These are phyloP conservation scores for Erpobdella octoculata DNA, from an alignment of 2,888 invertebrate genomes.

Conservation along the genomic window DNA sequence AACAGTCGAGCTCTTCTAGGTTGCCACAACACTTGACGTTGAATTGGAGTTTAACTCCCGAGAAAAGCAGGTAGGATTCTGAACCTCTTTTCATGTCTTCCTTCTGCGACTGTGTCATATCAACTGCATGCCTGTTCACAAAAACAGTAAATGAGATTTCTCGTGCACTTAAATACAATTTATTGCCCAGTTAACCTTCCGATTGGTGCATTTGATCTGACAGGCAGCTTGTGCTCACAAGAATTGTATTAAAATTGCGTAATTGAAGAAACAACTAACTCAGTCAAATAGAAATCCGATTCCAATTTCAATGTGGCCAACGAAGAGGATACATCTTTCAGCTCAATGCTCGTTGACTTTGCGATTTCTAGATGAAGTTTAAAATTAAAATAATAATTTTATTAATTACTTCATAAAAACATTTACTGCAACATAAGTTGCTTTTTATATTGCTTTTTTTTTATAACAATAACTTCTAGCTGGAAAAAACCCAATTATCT, in stretches of 20 bases:
- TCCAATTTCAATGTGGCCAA: conserved; percentile 10
- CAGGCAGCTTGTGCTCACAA: neutral
- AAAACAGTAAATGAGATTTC: no score
- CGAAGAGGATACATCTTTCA: neutral
- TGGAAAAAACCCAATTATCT: no score
- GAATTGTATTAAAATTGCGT: neutral
- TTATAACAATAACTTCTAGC: no score
- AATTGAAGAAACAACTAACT: neutral
- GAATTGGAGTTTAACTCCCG: neutral
- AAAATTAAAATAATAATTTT: no score
- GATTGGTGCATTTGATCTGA: neutral
- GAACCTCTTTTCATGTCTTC: conserved; percentile 10
- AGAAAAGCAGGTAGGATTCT: neutral
- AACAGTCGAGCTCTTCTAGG: neutral
- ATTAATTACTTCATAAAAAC: no score
- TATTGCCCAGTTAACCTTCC: neutral
- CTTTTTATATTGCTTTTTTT: no score
- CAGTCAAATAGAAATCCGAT: conserved; percentile 12
- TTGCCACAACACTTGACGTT: neutral
- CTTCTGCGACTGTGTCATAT: conserved; percentile 17
- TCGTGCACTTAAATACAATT: no score
- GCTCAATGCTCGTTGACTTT: neutral
- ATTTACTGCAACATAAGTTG: no score
- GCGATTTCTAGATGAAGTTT: neutral
- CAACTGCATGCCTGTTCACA: conserved; percentile 5